These are phyloP conservation scores for Elysia crispata DNA, from an alignment of 2,888 invertebrate species.

Conservation along the genomic window DNA sequence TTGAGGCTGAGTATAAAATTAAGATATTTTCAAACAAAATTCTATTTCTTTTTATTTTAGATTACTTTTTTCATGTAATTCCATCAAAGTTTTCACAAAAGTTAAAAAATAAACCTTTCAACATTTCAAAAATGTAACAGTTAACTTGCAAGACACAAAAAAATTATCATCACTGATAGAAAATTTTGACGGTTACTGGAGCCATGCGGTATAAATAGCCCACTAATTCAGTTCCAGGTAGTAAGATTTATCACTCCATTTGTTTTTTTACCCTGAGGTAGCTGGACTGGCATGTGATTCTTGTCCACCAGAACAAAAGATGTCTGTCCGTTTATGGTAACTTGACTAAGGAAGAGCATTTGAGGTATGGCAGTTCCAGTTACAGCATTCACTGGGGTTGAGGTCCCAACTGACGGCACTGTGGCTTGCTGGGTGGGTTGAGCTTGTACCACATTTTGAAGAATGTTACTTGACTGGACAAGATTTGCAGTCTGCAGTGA, in stretches of 20 bases:
- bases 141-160: too few species aligned
- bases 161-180: too few species aligned
- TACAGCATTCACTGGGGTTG: conserved; percentile 30
- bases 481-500: conserved; percentile 25
- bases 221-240: too few species aligned
- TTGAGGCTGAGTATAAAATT: background rate
- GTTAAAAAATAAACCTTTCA: too few species aligned
- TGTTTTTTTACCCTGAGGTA: conserved; percentile 65
- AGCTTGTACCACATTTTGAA: conserved; percentile 41
- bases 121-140: too few species aligned
- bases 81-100: too few species aligned
- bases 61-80: too few species aligned
- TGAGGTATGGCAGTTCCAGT: conserved; percentile 61
- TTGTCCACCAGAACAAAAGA: conserved; percentile 72
- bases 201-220: too few species aligned
- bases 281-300: conserved; percentile 71
- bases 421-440: conserved; percentile 29
- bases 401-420: conserved; percentile 30
- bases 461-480: conserved; percentile 41
- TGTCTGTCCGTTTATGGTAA: conserved; percentile 70
- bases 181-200: too few species aligned
- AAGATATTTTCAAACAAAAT: background rate
- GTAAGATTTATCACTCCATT: background rate
- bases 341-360: conserved; percentile 72
- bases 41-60: too few species aligned